A percentile compares a stretch with the other conserved stretches of the same genome.
phyloP scores from a whole-genome alignment of 2,888 invertebrate species.

The Nineta flava region DNA sequence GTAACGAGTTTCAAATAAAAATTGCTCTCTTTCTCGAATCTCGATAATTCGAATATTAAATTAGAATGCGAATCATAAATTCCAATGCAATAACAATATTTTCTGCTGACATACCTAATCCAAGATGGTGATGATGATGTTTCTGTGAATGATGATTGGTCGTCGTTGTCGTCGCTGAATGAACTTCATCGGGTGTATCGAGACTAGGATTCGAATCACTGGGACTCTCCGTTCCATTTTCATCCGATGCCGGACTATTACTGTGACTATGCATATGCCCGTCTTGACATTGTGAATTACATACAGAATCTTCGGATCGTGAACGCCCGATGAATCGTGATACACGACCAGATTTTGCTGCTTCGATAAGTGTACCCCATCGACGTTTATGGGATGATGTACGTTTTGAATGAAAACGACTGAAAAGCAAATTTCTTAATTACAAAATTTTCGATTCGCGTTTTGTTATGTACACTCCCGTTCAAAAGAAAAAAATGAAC shows the following conservation, averaged over 20 bases:
- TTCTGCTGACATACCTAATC: slow-evolving; percentile 3
- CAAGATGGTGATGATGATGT: slow-evolving; percentile 13
- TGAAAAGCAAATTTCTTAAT: slow-evolving; percentile 1
- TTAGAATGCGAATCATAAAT: not conserved
- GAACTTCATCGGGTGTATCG: slow-evolving; percentile 20
- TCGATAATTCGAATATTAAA: slow-evolving; percentile 10
- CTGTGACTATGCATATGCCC: slow-evolving; percentile 32
- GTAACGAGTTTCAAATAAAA: not conserved
- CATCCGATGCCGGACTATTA: slow-evolving; percentile 45
- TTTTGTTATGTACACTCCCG: too few relatives aligned
- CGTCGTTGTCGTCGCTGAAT: slow-evolving; percentile 3
- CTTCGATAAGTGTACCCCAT: slow-evolving; percentile 76
- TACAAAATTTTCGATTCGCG: not conserved
- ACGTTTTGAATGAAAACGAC: slow-evolving; percentile 30
- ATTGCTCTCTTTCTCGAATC: not conserved
- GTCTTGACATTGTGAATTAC: slow-evolving; percentile 33
- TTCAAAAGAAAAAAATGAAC: too few relatives aligned
- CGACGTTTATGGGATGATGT: slow-evolving; percentile 52
- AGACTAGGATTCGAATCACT: slow-evolving; percentile 55
- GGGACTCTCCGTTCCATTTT: slow-evolving; percentile 54
- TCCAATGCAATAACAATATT: too few relatives aligned
- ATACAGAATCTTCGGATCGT: slow-evolving; percentile 73
- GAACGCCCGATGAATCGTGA: slow-evolving; percentile 65
- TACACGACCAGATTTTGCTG: slow-evolving; percentile 66
- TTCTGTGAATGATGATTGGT: slow-evolving; percentile 15